phyloP scores from a whole-genome alignment of 2,797 vertebrate species.

The Tarsius wallacei region DNA sequence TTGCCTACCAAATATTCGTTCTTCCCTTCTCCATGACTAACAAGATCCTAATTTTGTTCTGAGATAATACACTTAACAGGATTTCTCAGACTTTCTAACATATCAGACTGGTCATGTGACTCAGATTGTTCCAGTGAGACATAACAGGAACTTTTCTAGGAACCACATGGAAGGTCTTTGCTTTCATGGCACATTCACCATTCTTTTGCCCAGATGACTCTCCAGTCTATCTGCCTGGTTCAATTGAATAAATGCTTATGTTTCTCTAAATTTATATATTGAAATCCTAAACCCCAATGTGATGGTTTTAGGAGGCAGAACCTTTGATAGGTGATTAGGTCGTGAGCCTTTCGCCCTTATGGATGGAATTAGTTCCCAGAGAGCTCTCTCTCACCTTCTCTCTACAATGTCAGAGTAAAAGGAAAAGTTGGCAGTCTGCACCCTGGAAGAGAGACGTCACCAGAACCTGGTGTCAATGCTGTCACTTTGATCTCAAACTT shows the following conservation, averaged over 20 bases:
- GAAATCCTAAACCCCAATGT: neutral
- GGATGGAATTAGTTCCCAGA: neutral
- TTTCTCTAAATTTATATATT: neutral
- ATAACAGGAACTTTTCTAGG: neutral
- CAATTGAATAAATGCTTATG: neutral
- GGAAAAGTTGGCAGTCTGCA: neutral
- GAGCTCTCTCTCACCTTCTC: neutral
- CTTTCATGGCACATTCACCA: neutral
- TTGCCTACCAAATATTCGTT: neutral
- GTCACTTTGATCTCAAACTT: neutral
- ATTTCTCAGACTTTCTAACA: neutral
- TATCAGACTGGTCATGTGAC: neutral
- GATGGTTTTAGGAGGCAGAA: neutral
- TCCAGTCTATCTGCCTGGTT: neutral
- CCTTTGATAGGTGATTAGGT: neutral
- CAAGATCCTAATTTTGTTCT: neutral
- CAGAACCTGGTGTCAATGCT: neutral
- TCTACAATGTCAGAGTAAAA: neutral
- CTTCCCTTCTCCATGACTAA: neutral
- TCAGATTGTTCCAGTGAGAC: neutral
- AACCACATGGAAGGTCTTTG: neutral
- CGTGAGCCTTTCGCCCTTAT: neutral
- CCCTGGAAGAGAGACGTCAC: neutral
- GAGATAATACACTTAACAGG: neutral
- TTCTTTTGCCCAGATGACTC: neutral